Evolutionary conservation across 2,888 invertebrate genomes (phyloP).

Genomic region (Antheraea yamamai): DNA sequence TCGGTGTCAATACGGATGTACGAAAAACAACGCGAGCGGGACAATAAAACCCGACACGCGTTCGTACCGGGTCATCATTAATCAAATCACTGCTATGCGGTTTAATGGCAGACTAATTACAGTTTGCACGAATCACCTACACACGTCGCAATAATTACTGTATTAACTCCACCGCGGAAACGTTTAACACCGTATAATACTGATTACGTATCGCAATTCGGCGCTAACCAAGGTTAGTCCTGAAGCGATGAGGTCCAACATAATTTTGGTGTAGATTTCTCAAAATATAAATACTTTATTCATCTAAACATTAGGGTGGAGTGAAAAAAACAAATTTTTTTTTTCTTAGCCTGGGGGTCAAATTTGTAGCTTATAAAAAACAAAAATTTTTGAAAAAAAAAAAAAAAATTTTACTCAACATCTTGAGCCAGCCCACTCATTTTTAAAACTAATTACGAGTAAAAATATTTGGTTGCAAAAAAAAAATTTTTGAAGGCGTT

Average conservation of each 20-base stretch:
- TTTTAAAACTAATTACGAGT: no score
- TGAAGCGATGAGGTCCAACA: slow-evolving; percentile 51
- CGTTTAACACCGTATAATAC: slow-evolving; percentile 57
- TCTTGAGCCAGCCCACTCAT: no score
- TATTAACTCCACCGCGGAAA: slow-evolving; percentile 57
- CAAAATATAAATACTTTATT: not conserved
- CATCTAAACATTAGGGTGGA: not conserved
- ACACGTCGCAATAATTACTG: slow-evolving; percentile 58
- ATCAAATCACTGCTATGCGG: slow-evolving; percentile 75
- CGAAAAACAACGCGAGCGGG: slow-evolving; percentile 52
- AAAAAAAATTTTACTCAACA: no score
- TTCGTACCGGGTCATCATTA: slow-evolving; percentile 53
- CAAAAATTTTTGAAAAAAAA: no score
- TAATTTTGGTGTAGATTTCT: slow-evolving; percentile 31
- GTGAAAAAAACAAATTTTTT: no score
- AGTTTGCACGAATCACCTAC: slow-evolving; percentile 63
- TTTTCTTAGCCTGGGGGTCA: no score
- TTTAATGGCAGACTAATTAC: slow-evolving; percentile 79
- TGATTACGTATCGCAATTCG: slow-evolving; percentile 62
- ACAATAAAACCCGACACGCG: slow-evolving; percentile 40
- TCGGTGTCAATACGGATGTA: slow-evolving; percentile 44
- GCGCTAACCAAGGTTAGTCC: slow-evolving; percentile 49
- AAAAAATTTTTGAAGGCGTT: no score
- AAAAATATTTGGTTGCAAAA: no score
- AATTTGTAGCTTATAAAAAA: no score